Conservation (phyloP, 2,113 vertebrate genomes). For the Nasalis larvatus region DNA sequence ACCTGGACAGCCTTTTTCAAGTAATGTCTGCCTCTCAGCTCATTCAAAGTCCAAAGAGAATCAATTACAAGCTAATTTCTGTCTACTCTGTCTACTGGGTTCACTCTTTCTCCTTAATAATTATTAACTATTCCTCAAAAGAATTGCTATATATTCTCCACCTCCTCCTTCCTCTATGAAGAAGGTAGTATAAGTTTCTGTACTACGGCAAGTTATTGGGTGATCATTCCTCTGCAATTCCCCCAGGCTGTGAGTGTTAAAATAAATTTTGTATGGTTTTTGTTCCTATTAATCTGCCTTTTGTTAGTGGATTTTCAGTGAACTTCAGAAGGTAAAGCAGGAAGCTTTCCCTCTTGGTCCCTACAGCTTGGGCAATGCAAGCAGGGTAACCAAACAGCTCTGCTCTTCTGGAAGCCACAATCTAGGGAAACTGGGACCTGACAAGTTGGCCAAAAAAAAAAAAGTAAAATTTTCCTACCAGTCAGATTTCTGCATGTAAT, state of each 20-base stretch:
- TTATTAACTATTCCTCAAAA: not conserved
- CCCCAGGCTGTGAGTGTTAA: not conserved
- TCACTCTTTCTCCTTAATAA: not conserved
- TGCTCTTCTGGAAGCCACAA: not conserved
- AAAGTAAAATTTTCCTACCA: not conserved
- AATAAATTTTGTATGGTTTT: not conserved
- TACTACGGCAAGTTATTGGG: not conserved
- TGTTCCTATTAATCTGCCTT: not conserved
- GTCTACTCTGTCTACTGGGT: not conserved
- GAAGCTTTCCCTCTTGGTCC: not conserved
- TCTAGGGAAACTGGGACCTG: not conserved
- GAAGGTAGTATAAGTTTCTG: no score
- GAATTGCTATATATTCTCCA: not conserved
- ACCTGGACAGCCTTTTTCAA: not conserved
- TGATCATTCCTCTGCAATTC: not conserved
- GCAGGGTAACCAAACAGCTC: not conserved
- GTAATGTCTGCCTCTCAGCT: not conserved
- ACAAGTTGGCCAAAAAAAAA: not conserved
- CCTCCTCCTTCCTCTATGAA: not conserved
- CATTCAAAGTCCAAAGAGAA: not conserved
- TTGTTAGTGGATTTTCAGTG: not conserved
- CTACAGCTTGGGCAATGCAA: not conserved
- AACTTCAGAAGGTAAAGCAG: not conserved
- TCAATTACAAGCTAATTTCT: not conserved
- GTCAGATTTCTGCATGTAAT: not conserved